A percentile compares a stretch with the other conserved stretches of the same genome.
phyloP scores from a whole-genome alignment of 2,113 vertebrate species.

The Castor canadensis region DNA sequence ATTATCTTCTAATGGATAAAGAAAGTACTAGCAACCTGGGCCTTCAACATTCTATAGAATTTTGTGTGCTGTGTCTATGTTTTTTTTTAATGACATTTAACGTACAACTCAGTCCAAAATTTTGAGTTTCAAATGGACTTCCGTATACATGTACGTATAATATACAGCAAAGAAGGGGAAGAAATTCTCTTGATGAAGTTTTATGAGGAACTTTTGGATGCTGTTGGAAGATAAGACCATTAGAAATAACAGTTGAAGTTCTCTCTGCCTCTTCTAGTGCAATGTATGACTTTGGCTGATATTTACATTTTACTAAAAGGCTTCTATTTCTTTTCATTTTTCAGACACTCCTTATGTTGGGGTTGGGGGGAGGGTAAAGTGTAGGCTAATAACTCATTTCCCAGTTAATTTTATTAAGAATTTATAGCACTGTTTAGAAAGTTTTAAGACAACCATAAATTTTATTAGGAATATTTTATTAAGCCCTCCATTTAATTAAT shows the following conservation, averaged over 20 bases:
- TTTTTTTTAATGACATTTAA: slow-evolving; percentile 32
- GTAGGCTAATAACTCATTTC: slow-evolving; percentile 82
- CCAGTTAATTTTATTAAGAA: slow-evolving; percentile 83
- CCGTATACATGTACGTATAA: background rate
- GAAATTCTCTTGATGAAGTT: background rate
- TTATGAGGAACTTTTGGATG: background rate
- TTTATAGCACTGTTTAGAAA: slow-evolving; percentile 82
- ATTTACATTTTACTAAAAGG: slow-evolving; percentile 77
- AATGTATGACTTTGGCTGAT: slow-evolving; percentile 58
- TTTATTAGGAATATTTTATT: slow-evolving; percentile 84
- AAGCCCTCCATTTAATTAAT: slow-evolving; percentile 82
- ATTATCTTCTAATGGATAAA: slow-evolving; percentile 30
- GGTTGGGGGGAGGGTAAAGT: slow-evolving; percentile 69
- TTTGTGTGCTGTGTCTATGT: background rate
- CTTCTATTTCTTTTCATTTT: slow-evolving; percentile 71
- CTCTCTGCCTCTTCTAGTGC: slow-evolving; percentile 9
- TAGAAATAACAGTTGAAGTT: slow-evolving; percentile 32
- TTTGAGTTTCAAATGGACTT: slow-evolving; percentile 16
- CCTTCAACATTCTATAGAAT: background rate
- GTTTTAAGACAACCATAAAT: slow-evolving; percentile 84
- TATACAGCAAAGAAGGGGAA: background rate
- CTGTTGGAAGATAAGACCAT: background rate
- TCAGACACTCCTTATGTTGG: slow-evolving; percentile 42
- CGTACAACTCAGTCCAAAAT: background rate
- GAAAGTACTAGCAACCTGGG: background rate